Percentiles rank a stretch among this genome's conserved stretches.
Evolutionary conservation across 2,888 invertebrate species (phyloP).

Genomic region (Agonopterix arenella): DNA sequence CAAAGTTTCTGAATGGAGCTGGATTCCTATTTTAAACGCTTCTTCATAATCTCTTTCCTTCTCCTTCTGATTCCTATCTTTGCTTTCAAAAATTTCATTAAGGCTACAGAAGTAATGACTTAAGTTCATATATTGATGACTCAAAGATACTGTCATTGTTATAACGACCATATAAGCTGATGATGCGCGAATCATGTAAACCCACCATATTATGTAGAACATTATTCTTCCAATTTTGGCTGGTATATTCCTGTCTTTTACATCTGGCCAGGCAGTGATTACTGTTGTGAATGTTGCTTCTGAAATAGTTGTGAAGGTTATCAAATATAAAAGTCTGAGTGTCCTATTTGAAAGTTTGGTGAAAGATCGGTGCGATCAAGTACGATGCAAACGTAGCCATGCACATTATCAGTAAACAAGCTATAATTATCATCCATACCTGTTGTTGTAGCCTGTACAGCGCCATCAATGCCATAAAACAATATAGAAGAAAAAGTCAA

Average conservation of each 20-base stretch:
- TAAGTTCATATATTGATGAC: conserved; percentile 39
- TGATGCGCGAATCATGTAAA: conserved; percentile 19
- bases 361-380: too few relatives aligned
- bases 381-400: too few relatives aligned
- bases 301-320: conserved; percentile 9
- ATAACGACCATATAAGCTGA: conserved; percentile 22
- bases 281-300: conserved; percentile 29
- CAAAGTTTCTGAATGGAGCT: conserved; percentile 37
- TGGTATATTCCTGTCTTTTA: conserved; percentile 21
- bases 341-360: too few relatives aligned
- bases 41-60: conserved; percentile 36
- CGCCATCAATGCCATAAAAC: conserved; percentile 23
- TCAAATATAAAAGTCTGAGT: too few relatives aligned
- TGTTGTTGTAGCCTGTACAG: conserved; percentile 9
- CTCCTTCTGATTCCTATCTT: conserved; percentile 21
- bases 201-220: conserved; percentile 26
- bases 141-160: conserved; percentile 22
- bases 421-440: background rate
- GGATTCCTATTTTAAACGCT: conserved; percentile 38
- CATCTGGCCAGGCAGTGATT: conserved; percentile 32
- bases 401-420: too few relatives aligned
- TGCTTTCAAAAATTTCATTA: conserved; percentile 20
- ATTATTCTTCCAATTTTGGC: conserved; percentile 20
- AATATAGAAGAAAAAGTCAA: conserved; percentile 11
- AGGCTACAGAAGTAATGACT: conserved; percentile 40